Percentiles rank a stretch among this genome's conserved stretches.
These are phyloP conservation scores for Ameiurus melas DNA, from an alignment of 2,113 vertebrate species.

Conservation along the genomic window DNA sequence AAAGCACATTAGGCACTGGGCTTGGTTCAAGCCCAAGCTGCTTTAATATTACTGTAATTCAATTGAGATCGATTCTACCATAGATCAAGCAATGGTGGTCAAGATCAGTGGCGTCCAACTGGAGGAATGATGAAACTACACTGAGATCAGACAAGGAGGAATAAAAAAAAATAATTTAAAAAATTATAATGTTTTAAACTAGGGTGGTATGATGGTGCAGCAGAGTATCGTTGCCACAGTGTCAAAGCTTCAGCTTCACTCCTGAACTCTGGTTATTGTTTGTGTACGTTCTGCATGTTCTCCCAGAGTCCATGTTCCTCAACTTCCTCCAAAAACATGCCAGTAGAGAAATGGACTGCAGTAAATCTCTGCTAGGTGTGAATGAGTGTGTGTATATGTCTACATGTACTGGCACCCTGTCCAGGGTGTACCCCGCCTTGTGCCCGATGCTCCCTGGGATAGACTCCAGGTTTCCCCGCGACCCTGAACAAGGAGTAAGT, in stretches of 20 bases:
- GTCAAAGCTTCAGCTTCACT: not conserved
- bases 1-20: slow-evolving; percentile 33
- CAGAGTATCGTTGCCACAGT: not conserved
- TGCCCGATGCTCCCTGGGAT: no score
- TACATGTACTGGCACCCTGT: not conserved
- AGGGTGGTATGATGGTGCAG: not conserved
- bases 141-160: not conserved
- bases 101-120: not conserved
- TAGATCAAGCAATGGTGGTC: not conserved
- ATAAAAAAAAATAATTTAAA: no score
- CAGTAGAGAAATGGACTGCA: not conserved
- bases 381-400: not conserved
- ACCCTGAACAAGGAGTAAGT: no score
- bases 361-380: not conserved
- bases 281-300: not conserved
- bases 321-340: not conserved
- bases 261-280: not conserved
- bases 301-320: not conserved
- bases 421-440: not conserved
- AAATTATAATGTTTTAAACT: not conserved
- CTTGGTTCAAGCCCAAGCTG: slow-evolving; percentile 22
- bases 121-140: not conserved
- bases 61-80: slow-evolving; percentile 39
- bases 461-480: no score
- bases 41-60: slow-evolving; percentile 28